phyloP scores from a whole-genome alignment of 2,888 invertebrate species.

The Frankliniella intonsa region DNA sequence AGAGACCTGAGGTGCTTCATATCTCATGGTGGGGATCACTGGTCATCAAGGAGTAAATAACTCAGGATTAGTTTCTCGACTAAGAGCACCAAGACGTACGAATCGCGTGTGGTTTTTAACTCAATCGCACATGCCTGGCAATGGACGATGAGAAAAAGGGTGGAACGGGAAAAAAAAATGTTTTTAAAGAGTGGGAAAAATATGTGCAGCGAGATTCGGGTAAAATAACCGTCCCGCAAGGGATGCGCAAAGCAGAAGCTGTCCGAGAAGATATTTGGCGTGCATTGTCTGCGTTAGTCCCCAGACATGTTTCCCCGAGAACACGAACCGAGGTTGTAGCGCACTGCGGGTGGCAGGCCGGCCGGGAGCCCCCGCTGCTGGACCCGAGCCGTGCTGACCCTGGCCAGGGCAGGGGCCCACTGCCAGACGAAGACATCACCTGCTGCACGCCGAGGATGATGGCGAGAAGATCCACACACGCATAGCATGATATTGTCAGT shows the following conservation, averaged over 20 bases:
- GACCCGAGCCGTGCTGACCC: background rate
- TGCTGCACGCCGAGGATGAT: background rate
- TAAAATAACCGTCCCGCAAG: too few relatives aligned
- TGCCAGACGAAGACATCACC: constrained; percentile 17
- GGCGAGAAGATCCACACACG: background rate
- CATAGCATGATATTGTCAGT: background rate
- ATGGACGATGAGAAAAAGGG: too few relatives aligned
- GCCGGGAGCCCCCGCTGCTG: background rate
- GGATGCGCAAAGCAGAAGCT: background rate
- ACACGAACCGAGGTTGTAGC: background rate
- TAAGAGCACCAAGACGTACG: too few relatives aligned
- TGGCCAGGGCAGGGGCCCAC: background rate
- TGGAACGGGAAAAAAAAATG: too few relatives aligned
- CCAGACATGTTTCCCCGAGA: constrained; percentile 22
- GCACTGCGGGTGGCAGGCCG: background rate
- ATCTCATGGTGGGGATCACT: too few relatives aligned
- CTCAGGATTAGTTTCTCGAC: too few relatives aligned
- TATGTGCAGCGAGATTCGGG: too few relatives aligned
- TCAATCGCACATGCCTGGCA: too few relatives aligned
- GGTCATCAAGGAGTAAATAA: too few relatives aligned
- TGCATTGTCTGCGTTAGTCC: constrained; percentile 15
- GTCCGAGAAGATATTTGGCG: constrained; percentile 3
- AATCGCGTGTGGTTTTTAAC: too few relatives aligned
- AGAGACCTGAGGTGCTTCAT: background rate
- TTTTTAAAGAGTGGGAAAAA: too few relatives aligned